Evolutionary conservation across 2,888 invertebrate genomes (phyloP).

Genomic region (Pocota personata): DNA sequence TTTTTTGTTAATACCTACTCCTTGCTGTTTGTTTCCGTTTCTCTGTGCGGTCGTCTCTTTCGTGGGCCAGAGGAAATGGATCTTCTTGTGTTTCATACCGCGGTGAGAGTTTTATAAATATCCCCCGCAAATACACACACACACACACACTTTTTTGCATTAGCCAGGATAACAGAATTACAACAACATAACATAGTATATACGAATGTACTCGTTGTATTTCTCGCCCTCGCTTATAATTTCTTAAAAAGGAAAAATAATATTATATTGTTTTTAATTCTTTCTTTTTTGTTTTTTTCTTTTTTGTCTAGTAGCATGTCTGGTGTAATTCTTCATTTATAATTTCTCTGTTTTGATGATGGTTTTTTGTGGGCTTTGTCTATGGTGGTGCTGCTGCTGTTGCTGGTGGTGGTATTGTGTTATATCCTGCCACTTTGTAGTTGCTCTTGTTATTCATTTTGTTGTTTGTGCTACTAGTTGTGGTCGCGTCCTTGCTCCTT

Average conservation of each 20-base stretch:
- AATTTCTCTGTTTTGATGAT: slow-evolving; percentile 53
- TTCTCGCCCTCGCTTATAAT: background rate
- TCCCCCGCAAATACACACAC: background rate
- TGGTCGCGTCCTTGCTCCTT: slow-evolving; percentile 64
- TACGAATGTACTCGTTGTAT: background rate
- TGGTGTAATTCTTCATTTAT: slow-evolving; percentile 67
- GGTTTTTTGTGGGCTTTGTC: slow-evolving; percentile 30
- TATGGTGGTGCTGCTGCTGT: background rate
- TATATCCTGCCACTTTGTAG: slow-evolving; percentile 49
- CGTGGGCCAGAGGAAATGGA: slow-evolving; percentile 53
- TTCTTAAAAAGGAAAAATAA: slow-evolving; percentile 13
- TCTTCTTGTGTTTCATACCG: slow-evolving; percentile 16
- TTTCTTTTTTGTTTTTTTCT: slow-evolving; percentile 13
- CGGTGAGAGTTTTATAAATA: slow-evolving; percentile 9
- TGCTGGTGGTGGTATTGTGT: slow-evolving; percentile 27
- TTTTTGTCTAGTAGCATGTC: slow-evolving; percentile 60
- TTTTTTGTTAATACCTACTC: slow-evolving; percentile 21
- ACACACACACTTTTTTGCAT: slow-evolving; percentile 22
- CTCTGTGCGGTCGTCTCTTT: background rate
- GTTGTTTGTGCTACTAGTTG: slow-evolving; percentile 29
- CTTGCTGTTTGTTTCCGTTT: slow-evolving; percentile 49
- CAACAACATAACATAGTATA: slow-evolving; percentile 15
- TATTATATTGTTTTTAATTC: slow-evolving; percentile 1
- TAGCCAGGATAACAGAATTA: slow-evolving; percentile 56
- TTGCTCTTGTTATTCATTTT: slow-evolving; percentile 48